These are phyloP conservation scores for Formicarius rufipectus DNA, from an alignment of 2,113 vertebrate genomes.

Conservation along the genomic window DNA sequence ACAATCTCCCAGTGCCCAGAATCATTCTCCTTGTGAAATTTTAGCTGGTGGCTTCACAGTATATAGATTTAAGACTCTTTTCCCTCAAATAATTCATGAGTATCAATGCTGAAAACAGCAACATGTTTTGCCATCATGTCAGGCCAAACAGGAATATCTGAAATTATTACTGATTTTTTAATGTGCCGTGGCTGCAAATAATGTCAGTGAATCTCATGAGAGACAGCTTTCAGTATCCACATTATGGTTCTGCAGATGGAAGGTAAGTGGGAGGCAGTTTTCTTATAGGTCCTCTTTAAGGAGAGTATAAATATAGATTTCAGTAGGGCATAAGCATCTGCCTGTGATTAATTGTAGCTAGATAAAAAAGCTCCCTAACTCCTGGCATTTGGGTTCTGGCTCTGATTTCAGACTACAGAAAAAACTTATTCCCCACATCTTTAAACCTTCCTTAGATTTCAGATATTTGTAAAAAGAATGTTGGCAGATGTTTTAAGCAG, in stretches of 20 bases:
- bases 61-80: neutral
- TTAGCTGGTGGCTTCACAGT: neutral
- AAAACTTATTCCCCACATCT: neutral
- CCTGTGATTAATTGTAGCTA: neutral
- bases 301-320: constrained; percentile 13
- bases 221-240: neutral
- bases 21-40: neutral
- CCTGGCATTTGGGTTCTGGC: neutral
- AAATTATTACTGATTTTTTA: neutral
- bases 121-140: neutral
- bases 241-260: constrained; percentile 19
- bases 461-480: neutral
- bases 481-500: neutral
- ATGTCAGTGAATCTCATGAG: neutral
- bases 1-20: neutral
- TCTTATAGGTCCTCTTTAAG: neutral
- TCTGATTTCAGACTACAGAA: neutral
- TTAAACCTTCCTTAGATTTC: neutral
- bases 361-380: neutral
- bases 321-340: neutral
- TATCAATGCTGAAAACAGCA: neutral
- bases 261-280: neutral
- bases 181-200: neutral
- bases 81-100: neutral
- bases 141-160: neutral